phyloP scores from a whole-genome alignment of 2,113 vertebrate genomes.

The Naja naja region DNA sequence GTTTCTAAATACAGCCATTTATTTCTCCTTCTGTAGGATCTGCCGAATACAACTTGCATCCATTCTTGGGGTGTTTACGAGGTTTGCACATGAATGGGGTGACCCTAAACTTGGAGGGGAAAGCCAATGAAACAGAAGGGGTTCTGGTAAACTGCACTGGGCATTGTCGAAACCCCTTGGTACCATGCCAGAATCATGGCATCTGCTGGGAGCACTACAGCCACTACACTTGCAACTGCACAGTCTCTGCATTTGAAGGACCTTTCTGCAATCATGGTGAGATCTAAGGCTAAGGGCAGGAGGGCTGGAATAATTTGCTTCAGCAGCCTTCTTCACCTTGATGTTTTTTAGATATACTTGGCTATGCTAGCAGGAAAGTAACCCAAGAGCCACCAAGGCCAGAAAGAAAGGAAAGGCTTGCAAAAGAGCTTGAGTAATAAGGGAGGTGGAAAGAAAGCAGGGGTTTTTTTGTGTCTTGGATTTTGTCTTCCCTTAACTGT shows the following conservation, averaged over 20 bases:
- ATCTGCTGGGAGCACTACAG: constrained; percentile 92
- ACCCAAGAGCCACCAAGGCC: not conserved
- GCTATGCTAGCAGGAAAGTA: not conserved
- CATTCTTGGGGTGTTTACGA: constrained; percentile 91
- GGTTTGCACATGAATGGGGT: constrained; percentile 90
- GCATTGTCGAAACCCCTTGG: constrained; percentile 80
- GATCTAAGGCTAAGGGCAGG: not conserved
- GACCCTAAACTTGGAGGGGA: constrained; percentile 89
- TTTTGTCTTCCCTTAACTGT: not conserved
- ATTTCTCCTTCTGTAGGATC: constrained; percentile 71
- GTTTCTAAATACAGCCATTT: not conserved
- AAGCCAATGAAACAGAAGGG: constrained; percentile 85
- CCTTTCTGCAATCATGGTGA: constrained; percentile 93
- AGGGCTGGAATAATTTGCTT: rapidly evolving
- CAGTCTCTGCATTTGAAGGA: constrained; percentile 89
- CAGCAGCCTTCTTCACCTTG: not conserved
- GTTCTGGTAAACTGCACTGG: constrained; percentile 91
- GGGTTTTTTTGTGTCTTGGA: not conserved
- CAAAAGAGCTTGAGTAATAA: not conserved
- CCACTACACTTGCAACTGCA: constrained; percentile 92
- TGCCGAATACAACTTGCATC: constrained; percentile 84
- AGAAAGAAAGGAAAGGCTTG: not conserved
- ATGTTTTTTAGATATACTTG: not conserved
- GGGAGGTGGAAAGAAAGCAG: not conserved
- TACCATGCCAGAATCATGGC: constrained; percentile 90